Base-by-base conservation (phyloP, 2,888 invertebrate species). In the Sericinus montela region DNA sequence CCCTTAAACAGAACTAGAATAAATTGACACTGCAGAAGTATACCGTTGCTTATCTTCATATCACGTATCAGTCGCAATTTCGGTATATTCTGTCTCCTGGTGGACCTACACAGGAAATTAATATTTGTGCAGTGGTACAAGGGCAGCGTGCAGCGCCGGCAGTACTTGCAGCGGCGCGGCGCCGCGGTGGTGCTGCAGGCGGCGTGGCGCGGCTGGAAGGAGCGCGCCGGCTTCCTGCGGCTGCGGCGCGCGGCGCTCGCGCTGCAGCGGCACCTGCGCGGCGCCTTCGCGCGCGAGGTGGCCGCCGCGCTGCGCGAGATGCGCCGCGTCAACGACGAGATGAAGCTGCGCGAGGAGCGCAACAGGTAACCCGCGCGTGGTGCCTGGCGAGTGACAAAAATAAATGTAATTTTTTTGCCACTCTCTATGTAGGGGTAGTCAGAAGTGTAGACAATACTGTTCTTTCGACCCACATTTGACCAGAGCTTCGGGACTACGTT, bases 281-380 rank as follows among this genome's bases (percentile, higher is more conserved):
- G 97, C 2, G 96, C 96, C 62, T 97, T 97, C 82, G 97, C 97
- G 0, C 86, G 97, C 55, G 97, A 97, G 82, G 96, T 93, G 51
- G 97, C 97, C 0, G 91, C 94, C 0, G 97, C 97, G 0, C 76
- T 97, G 53, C 81, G 96, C 5, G 97, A 97, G 86, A 97, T 97
- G 95, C 90, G 93, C 57, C 84, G 95, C 16, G 95, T 96, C 48
- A 95, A 96, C 74, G 94, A 95, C 69, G 95, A 96, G 86, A 95
- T 96, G 92, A 91, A 94, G 54, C 92, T 95, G 59, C 86, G 95
- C 11, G 95, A 95, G 67, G 91, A 87, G 59, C 70, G 87, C 54
- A 85, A 86, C 67, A 86, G 86, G 87, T 84, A 25, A 9, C 7
- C 7, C 25, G 5, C 5, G 5, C 19, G n/a, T n/a, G n/a, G n/a